Evolutionary conservation across 2,113 vertebrate species (phyloP), one percentile per base, ranked within the genome.

Genomic region (Entelurus aequoreus): DNA sequence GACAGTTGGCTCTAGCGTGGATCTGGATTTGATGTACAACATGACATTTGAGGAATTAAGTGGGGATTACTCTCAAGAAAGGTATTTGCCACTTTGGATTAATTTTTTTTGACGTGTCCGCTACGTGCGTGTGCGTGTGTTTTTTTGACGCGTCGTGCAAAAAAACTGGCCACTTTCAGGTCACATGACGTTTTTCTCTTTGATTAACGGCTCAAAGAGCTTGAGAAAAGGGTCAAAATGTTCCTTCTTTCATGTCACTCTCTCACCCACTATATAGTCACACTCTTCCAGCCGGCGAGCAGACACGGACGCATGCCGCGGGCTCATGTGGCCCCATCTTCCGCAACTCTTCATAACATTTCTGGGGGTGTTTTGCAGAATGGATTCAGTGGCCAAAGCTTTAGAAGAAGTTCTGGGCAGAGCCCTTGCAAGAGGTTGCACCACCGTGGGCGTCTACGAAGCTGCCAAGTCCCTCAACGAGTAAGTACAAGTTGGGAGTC

Each of bases 401-500:
- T 86, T 98, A 75, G 93, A 97, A 79, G 94, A 96, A 77, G 93
- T 96, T 62, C 92, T 98, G 74, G 91, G 89, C 73, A 91, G 93
- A 55, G 94, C 94, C 42, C 82, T 95, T 84, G 92, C 91, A 51
- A 94, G 96, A 85, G 93, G 94, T 66, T 93, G 92, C 84, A 93
- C 97, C 58, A 97, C 95, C 3, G 91, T 95, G 8, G 95, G 95
- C 1, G 95, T 98, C 65, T 97, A 98, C 62, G 96, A 98, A 76
- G 95, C 95, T 42, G 96, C 96, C 72, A 96, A 96, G 63, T 92
- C 95, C 13, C 93, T 98, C 60, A 98, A 98, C 12, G 92, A 95
- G 96, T 98, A 89, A 96, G 95, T 94, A 64, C 64, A 46, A 36
- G 21, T 40, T 66, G 2, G 1, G 10, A 1, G 2, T n/a, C n/a